Conservation (phyloP, 2,888 invertebrate species). For the Arrhopalites spinosus region DNA sequence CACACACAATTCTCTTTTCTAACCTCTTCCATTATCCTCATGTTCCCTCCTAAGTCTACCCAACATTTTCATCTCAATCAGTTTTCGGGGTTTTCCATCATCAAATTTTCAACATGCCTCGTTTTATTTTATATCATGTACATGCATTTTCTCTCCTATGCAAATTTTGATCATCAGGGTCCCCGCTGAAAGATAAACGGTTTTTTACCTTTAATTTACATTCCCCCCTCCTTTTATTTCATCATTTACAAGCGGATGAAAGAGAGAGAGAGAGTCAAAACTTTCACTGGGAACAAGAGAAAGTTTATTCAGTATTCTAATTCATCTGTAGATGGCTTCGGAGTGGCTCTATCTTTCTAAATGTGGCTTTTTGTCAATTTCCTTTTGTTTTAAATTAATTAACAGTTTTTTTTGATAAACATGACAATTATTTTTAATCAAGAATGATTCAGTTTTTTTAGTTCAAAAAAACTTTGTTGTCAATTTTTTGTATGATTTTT, state of each 20-base stretch:
- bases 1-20: neutral
- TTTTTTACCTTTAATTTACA: neutral
- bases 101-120: neutral
- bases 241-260: neutral
- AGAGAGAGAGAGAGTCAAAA: neutral
- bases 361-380: too few relatives aligned
- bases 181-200: neutral
- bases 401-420: too few relatives aligned
- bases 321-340: neutral
- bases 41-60: neutral
- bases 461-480: too few relatives aligned
- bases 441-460: too few relatives aligned
- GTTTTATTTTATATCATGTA: neutral
- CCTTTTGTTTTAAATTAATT: too few relatives aligned
- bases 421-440: too few relatives aligned
- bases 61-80: too few relatives aligned
- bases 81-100: too few relatives aligned
- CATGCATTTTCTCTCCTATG: neutral
- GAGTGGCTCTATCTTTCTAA: too few relatives aligned
- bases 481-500: too few relatives aligned
- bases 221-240: too few relatives aligned
- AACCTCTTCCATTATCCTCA: neutral
- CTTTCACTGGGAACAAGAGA: neutral
- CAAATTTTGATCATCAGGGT: too few relatives aligned
- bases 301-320: neutral